Base-by-base conservation (phyloP, 2,888 invertebrate genomes). In the Drosophila pseudotalamancana region DNA sequence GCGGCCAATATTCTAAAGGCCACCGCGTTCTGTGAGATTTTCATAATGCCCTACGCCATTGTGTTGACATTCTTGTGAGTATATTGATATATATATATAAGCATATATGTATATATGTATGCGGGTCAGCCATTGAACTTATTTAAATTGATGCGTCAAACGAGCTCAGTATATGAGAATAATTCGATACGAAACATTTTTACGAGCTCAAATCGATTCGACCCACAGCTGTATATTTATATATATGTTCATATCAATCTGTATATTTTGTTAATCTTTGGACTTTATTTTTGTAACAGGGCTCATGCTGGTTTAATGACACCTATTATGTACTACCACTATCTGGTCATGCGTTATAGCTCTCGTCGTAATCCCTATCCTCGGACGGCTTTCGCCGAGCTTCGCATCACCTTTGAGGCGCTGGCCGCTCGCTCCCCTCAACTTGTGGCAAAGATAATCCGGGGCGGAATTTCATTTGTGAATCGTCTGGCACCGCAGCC, bases 331-430 rank as follows among this genome's bases (percentile, higher is more conserved):
- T 99, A 99, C 93, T 99, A 98, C 92, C 97, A 99, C 91, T 99
- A 99, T 92, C 93, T 99, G 87, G 94, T 95, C 64, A 94, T 97
- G 90, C 95, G 99, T 66, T 98, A 99, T 92, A 93, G 96, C 65
- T 99, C 99, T 5, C 94, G 97, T 59, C 95, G 99, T 83, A 99
- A 99, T 93, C 98, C 99, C 0, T 97, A 97, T 92, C 98, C 98
- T 53, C 95, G 98, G 90, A 97, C 95, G 90, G 96, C 98, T 91
- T 99, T 98, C 93, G 94, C 94, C 74, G 98, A 98, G 91, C 92
- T 99, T 87, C 94, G 97, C 73, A 92, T 95, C 73, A 92, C 94
- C 0, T 92, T 95, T 6, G 96, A 96, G 91, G 92, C 93, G 34
- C 90, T 94, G 11, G 95, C 96, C 1, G 95, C 95, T 16, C 93